A percentile compares a stretch with the other conserved stretches of the same genome.
These are phyloP conservation scores for Periplaneta americana DNA, from an alignment of 1,140 invertebrate species.

Conservation along the genomic window DNA sequence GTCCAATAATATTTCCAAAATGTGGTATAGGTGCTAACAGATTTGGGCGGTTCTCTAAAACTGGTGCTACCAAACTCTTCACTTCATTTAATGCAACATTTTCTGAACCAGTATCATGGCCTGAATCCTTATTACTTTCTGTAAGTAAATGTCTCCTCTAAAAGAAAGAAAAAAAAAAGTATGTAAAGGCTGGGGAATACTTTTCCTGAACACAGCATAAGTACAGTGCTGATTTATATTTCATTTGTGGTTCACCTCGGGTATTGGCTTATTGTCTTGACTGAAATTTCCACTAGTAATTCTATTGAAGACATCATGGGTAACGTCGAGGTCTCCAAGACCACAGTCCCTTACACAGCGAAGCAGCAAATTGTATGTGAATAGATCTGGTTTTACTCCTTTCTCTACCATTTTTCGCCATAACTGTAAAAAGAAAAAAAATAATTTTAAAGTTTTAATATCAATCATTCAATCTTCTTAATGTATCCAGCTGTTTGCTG, in stretches of 20 bases:
- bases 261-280: not conserved
- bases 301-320: slow-evolving; percentile 37
- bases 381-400: slow-evolving; percentile 59
- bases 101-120: not conserved
- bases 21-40: slow-evolving; percentile 7
- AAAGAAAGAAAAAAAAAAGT: too few species aligned
- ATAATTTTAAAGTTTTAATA: slow-evolving; percentile 13
- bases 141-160: not conserved
- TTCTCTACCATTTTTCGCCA: slow-evolving; percentile 73
- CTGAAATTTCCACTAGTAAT: not conserved
- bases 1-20: slow-evolving; percentile 11
- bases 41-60: slow-evolving; percentile 10
- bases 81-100: not conserved
- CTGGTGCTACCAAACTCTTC: too few species aligned
- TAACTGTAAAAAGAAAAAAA: slow-evolving; percentile 39
- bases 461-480: not conserved
- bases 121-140: not conserved
- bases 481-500: too few species aligned
- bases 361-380: slow-evolving; percentile 76
- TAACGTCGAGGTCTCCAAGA: slow-evolving; percentile 57
- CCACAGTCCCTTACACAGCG: slow-evolving; percentile 71
- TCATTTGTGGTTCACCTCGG: not conserved
- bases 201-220: not conserved
- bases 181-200: too few species aligned
- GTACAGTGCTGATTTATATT: not conserved